A percentile compares a stretch with the other conserved stretches of the same genome.
These are phyloP conservation scores for Cantharis lateralis DNA, from an alignment of 2,888 invertebrate species.

Conservation along the genomic window DNA sequence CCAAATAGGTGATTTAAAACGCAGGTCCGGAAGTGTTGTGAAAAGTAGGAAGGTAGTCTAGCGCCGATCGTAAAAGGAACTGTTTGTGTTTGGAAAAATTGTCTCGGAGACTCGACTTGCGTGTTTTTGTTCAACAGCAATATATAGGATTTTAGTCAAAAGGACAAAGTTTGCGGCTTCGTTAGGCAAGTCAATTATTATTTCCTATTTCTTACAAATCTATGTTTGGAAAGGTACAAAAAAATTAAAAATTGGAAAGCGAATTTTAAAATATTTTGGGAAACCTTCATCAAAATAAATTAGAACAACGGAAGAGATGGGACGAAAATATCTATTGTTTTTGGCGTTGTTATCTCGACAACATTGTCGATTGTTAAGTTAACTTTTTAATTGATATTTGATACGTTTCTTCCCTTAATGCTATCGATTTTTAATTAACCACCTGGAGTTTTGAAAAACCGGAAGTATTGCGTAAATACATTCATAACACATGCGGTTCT, in stretches of 20 bases:
- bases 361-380: not conserved
- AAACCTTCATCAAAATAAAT: not conserved
- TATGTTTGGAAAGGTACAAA: not conserved
- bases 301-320: not conserved
- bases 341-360: not conserved
- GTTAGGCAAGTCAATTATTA: not conserved
- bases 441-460: conserved; percentile 22
- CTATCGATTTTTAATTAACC: conserved; percentile 20
- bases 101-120: not conserved
- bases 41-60: conserved; percentile 4
- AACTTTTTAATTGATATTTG: not conserved
- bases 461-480: conserved; percentile 14
- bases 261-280: not conserved
- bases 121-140: not conserved
- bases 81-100: conserved; percentile 9
- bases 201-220: not conserved
- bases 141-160: not conserved
- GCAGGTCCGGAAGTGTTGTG: not conserved
- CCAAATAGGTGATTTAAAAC: conserved; percentile 1
- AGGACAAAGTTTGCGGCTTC: not conserved
- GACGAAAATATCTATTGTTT: not conserved
- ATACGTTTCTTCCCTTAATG: not conserved
- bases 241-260: not conserved
- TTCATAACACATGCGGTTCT: conserved; percentile 12
- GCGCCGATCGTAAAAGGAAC: not conserved